Base-by-base conservation (phyloP, 2,113 vertebrate species). In the Himantopus leucocephalus region DNA sequence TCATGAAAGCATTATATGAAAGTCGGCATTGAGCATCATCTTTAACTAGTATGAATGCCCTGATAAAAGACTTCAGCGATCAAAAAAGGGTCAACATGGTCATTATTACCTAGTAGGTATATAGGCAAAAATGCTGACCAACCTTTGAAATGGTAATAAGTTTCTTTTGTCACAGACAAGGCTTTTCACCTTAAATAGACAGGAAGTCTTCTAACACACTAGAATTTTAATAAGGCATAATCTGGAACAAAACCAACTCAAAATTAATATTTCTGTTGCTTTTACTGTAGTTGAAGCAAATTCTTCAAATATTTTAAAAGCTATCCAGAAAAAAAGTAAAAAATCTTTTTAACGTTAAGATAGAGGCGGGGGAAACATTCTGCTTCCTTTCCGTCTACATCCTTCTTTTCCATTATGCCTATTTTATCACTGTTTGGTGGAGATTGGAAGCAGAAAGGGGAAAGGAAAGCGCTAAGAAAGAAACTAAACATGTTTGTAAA, bases 1-100 rank as follows among this genome's bases (percentile, higher is more conserved):
- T 66, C 80, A 91, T 92, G 92, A 96, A 84, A 94, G 86, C 56
- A n/a, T 67, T 94, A 24, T 91, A 89, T 91, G 63, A 92, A 96
- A 95, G 89, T 82, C 7, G 0, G n/a, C 87, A 79, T 45, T 91
- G 66, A 73, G 62, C 55, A 50, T 91, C 89, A 91, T 82, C 84
- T 95, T 75, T 75, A 73, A 72, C 82, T 67, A 39, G 62, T 45
- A 87, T 60, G 74, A 96, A 76, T 88, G 50, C 80, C 62, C 70
- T 87, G 77, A 95, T 95, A 90, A 95, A 97, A 94, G 89, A 92
- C 71, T 92, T 83, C 50, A 85, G 62, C 2, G 3, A 87, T 70
- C 89, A 94, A 91, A 95, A 87, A 94, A 79, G 66, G 85, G 84
- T 95, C 94, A 95, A 59, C 58, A 10, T 87, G 80, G 62, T 91